phyloP scores from a whole-genome alignment of 2,113 vertebrate genomes.

The Hippocampus mohnikei region DNA sequence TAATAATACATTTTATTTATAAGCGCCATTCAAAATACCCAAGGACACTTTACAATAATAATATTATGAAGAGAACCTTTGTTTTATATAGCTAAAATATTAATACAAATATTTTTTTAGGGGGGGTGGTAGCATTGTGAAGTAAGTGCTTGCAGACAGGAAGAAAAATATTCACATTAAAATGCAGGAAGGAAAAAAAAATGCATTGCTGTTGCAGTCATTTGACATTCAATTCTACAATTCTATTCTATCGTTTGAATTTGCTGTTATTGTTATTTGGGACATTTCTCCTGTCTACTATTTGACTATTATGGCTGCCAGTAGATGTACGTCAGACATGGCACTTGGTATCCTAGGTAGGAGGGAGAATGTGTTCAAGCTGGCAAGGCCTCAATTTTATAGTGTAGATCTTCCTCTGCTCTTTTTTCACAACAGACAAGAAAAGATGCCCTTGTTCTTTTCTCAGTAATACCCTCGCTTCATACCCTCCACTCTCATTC shows the following conservation, averaged over 20 bases:
- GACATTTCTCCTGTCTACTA: conserved; percentile 31
- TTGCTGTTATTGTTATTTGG: conserved; percentile 42
- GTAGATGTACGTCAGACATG: conserved; percentile 55
- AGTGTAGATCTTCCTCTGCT: conserved; percentile 57
- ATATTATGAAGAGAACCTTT: too few species aligned
- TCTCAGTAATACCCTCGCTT: conserved; percentile 51
- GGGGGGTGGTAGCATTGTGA: too few species aligned
- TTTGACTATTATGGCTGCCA: conserved; percentile 24
- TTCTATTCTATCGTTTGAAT: conserved; percentile 7
- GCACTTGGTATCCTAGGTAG: conserved; percentile 53
- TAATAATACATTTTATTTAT: too few species aligned
- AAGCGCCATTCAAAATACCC: too few species aligned
- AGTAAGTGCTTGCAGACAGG: background rate
- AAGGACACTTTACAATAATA: too few species aligned
- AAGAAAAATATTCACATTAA: background rate
- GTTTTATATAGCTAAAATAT: background rate
- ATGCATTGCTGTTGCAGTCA: too few species aligned
- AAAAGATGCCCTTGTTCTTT: conserved; percentile 75
- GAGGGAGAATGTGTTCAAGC: conserved; percentile 48
- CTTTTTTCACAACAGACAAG: conserved; percentile 66
- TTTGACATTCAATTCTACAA: background rate
- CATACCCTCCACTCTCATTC: conserved; percentile 45
- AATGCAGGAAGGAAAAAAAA: background rate
- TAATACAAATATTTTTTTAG: too few species aligned
- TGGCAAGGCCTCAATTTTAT: conserved; percentile 67